Conservation (phyloP, 2,888 invertebrate species). For the Melanophora roralis region DNA sequence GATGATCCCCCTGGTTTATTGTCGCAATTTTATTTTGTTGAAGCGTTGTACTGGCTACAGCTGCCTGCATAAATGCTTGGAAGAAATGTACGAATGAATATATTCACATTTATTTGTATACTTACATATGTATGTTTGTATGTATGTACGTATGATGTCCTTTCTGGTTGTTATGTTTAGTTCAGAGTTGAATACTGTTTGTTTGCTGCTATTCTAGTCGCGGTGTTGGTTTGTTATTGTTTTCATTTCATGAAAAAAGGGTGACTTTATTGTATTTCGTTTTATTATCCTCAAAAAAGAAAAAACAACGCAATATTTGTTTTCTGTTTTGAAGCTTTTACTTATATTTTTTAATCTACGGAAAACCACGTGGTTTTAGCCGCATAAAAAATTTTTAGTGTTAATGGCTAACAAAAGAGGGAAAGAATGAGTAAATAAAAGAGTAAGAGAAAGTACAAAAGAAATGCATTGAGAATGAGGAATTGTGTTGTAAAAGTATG, state of each 20-base stretch:
- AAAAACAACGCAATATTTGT: constrained; percentile 53
- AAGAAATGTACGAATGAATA: constrained; percentile 45
- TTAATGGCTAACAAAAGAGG: constrained; percentile 27
- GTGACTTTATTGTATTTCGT: constrained; percentile 39
- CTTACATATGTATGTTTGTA: constrained; percentile 20
- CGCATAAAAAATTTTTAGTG: constrained; percentile 43
- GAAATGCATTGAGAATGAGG: not conserved
- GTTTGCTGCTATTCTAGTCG: constrained; percentile 48
- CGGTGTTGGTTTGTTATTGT: constrained; percentile 57
- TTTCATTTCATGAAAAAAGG: constrained; percentile 53
- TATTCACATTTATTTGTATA: constrained; percentile 31
- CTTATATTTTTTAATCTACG: constrained; percentile 63
- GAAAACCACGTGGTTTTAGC: constrained; percentile 64
- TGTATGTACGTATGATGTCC: not conserved
- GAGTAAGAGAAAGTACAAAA: not conserved
- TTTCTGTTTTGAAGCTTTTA: constrained; percentile 56
- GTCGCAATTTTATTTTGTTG: constrained; percentile 1
- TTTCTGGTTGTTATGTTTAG: constrained; percentile 53
- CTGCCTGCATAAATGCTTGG: constrained; percentile 47
- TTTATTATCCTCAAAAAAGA: constrained; percentile 3
- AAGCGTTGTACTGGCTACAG: constrained; percentile 53
- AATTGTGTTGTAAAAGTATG: not conserved
- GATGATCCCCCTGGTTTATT: constrained; percentile 34
- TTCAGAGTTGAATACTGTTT: constrained; percentile 46
- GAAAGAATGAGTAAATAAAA: not conserved